Conservation (phyloP, 2,113 vertebrate species). For the Semnornis frantzii region DNA sequence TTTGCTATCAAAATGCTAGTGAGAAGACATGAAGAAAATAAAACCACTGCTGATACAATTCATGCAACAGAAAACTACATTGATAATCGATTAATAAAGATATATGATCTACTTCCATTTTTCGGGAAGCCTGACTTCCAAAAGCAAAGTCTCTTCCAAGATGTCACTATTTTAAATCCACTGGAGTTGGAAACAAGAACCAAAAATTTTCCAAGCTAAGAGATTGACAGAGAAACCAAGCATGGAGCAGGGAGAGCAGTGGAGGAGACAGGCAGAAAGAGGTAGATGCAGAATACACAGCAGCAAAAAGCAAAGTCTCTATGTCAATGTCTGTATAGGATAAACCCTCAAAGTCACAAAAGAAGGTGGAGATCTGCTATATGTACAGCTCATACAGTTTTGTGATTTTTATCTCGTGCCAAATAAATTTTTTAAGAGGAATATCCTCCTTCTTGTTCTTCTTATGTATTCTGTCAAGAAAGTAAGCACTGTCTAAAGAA, state of each 20-base stretch:
- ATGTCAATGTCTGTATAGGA: background rate
- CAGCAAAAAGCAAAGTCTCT: background rate
- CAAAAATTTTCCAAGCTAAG: background rate
- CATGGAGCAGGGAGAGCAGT: no score
- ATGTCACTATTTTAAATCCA: background rate
- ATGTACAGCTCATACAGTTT: fast-evolving
- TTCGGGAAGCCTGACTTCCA: background rate
- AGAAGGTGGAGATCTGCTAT: background rate
- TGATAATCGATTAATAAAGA: background rate
- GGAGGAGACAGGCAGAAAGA: background rate
- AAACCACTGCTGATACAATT: background rate
- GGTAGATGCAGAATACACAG: background rate
- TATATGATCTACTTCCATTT: background rate
- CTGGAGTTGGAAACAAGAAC: background rate
- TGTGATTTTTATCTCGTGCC: background rate
- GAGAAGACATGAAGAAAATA: background rate
- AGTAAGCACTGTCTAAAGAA: background rate
- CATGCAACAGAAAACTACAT: background rate
- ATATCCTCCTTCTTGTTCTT: background rate
- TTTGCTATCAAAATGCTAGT: background rate
- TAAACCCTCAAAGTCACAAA: background rate
- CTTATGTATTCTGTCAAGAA: background rate
- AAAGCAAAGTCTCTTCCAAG: background rate
- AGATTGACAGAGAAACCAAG: background rate
- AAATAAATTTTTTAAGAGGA: background rate